Percentiles rank a stretch among this genome's conserved stretches.
Conservation (phyloP, 2,113 vertebrate genomes). For the Varanus salvator region DNA sequence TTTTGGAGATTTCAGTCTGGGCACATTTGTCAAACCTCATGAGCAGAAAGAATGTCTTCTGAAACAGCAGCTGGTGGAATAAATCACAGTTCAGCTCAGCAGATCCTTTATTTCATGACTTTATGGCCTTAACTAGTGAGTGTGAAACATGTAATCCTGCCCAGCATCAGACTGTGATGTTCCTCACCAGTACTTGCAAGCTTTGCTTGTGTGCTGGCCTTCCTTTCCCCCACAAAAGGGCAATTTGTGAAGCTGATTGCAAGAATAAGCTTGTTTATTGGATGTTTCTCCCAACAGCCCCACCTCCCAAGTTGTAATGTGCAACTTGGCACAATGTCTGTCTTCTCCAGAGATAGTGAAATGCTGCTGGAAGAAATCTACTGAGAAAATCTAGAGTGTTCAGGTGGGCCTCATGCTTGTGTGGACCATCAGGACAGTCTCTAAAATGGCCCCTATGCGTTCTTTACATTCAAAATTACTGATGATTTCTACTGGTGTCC, state of each 20-base stretch:
- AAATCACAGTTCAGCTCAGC: too few species aligned
- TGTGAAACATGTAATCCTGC: neutral
- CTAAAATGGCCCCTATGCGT: neutral
- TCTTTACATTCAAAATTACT: neutral
- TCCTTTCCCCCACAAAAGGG: too few species aligned
- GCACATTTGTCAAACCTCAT: neutral
- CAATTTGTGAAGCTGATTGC: neutral
- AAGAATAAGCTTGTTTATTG: neutral
- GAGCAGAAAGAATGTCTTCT: neutral
- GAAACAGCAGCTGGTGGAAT: too few species aligned
- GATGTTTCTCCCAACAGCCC: neutral
- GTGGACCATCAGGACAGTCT: neutral
- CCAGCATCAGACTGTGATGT: neutral
- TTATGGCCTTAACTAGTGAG: neutral
- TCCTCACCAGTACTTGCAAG: neutral
- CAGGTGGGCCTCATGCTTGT: neutral
- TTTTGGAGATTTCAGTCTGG: neutral
- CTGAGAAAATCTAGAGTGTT: neutral
- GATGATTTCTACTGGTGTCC: neutral
- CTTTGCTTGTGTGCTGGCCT: neutral
- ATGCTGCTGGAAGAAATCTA: neutral
- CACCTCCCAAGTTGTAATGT: neutral
- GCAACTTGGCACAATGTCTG: neutral
- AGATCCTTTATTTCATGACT: too few species aligned
- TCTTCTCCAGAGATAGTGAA: neutral